Conservation (phyloP, 2,113 vertebrate genomes). For the Telmatochromis brachygnathus region DNA sequence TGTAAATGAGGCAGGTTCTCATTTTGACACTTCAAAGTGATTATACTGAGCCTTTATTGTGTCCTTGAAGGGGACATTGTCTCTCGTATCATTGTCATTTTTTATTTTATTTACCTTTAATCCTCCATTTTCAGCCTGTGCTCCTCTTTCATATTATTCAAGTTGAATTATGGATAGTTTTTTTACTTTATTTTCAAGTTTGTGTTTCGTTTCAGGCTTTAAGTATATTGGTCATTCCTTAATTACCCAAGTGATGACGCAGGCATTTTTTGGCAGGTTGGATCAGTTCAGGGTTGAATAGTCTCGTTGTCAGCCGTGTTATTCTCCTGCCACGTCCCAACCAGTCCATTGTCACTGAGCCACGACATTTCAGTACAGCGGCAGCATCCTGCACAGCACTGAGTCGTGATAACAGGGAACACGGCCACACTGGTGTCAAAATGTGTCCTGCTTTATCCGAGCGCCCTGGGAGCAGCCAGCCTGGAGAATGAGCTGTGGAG, state of each 20-base stretch:
- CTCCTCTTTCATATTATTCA: not conserved
- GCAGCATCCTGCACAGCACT: constrained; percentile 45
- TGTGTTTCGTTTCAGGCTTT: not conserved
- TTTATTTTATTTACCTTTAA: constrained; percentile 11
- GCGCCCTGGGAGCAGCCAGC: constrained; percentile 36
- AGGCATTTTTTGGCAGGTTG: constrained; percentile 8
- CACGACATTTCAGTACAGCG: constrained; percentile 48
- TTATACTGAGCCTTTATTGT: constrained; percentile 21
- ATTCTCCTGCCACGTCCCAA: constrained; percentile 45
- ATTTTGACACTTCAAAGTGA: constrained; percentile 48
- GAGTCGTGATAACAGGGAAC: constrained; percentile 53
- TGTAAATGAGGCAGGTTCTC: constrained; percentile 41
- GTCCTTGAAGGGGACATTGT: constrained; percentile 35
- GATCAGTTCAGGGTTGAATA: constrained; percentile 29
- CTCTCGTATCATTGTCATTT: not conserved
- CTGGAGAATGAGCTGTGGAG: constrained; percentile 41
- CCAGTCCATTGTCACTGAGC: constrained; percentile 50
- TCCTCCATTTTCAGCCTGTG: not conserved
- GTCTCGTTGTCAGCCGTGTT: constrained; percentile 23
- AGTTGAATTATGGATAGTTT: not conserved
- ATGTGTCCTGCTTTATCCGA: constrained; percentile 55
- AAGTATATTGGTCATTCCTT: constrained; percentile 19
- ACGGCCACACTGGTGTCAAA: constrained; percentile 47
- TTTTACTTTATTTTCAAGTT: not conserved
- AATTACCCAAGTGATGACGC: constrained; percentile 40